Conservation (phyloP, 2,888 invertebrate genomes). For the Amphimallon solstitiale region DNA sequence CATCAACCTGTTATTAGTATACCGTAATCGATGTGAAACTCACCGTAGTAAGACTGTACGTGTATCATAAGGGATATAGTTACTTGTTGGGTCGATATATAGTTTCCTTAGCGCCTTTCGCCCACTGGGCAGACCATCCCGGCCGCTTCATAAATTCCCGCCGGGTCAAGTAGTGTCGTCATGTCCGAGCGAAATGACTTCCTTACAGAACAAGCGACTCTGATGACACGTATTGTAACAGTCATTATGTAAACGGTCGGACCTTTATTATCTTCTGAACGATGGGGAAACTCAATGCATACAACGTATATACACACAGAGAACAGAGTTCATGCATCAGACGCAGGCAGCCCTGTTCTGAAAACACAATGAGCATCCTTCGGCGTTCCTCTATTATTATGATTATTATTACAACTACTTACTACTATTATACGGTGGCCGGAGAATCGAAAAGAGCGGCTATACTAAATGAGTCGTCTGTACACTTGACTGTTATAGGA, state of each 20-base stretch:
- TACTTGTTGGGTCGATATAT: conserved; percentile 6
- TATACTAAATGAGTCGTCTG: conserved; percentile 12
- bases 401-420: not conserved
- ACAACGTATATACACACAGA: too few species aligned
- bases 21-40: conserved; percentile 9
- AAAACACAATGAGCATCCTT: conserved; percentile 35
- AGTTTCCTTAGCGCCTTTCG: conserved; percentile 30
- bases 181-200: conserved; percentile 61
- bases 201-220: conserved; percentile 61
- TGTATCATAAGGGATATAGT: too few species aligned
- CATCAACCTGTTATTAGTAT: conserved; percentile 18
- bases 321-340: conserved; percentile 44
- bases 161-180: conserved; percentile 47
- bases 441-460: conserved; percentile 6
- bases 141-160: conserved; percentile 31
- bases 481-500: conserved; percentile 23
- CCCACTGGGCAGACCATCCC: conserved; percentile 3
- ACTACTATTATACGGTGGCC: not conserved
- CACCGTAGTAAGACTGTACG: not conserved
- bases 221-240: conserved; percentile 62
- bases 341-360: conserved; percentile 20
- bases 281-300: conserved; percentile 49
- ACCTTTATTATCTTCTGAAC: conserved; percentile 57
- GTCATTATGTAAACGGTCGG: conserved; percentile 62
- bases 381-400: conserved; percentile 32